phyloP scores from a whole-genome alignment of 2,797 vertebrate species.

The Propithecus deckenii region DNA sequence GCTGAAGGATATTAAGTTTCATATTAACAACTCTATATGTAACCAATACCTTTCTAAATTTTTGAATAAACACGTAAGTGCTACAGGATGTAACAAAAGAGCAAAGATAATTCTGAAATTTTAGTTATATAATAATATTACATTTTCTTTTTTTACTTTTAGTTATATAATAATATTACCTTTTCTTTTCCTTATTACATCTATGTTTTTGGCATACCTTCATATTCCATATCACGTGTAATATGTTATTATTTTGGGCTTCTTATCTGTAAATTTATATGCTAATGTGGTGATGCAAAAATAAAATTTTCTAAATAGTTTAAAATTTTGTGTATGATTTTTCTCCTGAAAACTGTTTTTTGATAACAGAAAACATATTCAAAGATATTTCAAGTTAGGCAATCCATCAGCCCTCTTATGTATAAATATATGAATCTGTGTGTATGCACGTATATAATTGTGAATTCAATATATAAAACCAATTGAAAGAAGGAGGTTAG shows the following conservation, averaged over 20 bases:
- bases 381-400: background rate
- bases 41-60: background rate
- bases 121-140: background rate
- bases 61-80: background rate
- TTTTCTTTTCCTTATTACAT: background rate
- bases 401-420: background rate
- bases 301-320: background rate
- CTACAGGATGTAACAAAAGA: background rate
- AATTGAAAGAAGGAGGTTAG: background rate
- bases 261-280: background rate
- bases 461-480: conserved; percentile 3
- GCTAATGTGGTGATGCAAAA: background rate
- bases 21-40: background rate
- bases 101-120: background rate
- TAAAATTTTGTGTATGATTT: background rate
- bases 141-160: background rate
- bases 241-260: background rate
- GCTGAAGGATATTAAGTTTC: background rate
- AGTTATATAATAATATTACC: background rate
- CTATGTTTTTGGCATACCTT: background rate
- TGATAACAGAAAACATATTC: background rate
- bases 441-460: background rate
- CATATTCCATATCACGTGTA: background rate
- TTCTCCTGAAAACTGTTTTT: background rate
- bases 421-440: background rate